Percentiles rank a stretch among this genome's conserved stretches.
These are phyloP conservation scores for Cryptocephalus primarius DNA, from an alignment of 2,888 invertebrate species.

Conservation along the genomic window DNA sequence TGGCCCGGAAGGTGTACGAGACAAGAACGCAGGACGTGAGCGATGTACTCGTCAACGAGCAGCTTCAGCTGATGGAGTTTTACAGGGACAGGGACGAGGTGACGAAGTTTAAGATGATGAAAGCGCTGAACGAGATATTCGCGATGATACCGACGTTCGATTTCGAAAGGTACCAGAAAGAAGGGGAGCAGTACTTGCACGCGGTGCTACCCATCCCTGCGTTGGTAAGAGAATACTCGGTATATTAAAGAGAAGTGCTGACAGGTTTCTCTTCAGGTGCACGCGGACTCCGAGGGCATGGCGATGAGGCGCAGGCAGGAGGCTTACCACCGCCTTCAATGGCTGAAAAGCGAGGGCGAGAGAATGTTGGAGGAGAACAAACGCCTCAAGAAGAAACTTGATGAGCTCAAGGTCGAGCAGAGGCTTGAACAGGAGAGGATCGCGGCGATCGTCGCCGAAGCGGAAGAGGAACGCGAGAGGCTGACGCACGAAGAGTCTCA, in stretches of 20 bases:
- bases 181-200: constrained; percentile 23
- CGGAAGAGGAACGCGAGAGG: constrained; percentile 11
- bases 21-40: constrained; percentile 35
- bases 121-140: constrained; percentile 29
- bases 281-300: constrained; percentile 22
- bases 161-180: constrained; percentile 28
- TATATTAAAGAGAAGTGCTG: too few species aligned
- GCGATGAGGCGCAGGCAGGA: constrained; percentile 28
- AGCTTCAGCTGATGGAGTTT: constrained; percentile 27
- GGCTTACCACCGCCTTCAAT: constrained; percentile 32
- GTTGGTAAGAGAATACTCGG: too few species aligned
- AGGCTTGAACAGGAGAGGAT: constrained; percentile 20
- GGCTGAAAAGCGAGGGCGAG: constrained; percentile 34
- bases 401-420: constrained; percentile 26
- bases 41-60: constrained; percentile 34
- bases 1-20: constrained; percentile 32
- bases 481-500: constrained; percentile 26
- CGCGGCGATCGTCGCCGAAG: constrained; percentile 18
- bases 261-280: constrained; percentile 8
- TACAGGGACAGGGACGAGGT: constrained; percentile 25
- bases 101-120: constrained; percentile 28
- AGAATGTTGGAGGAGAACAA: constrained; percentile 31
- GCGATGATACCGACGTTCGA: constrained; percentile 29
- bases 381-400: constrained; percentile 24
- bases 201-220: constrained; percentile 6